Evolutionary conservation across 1,140 invertebrate species (phyloP).

Genomic region (Drosophila nebulosa): DNA sequence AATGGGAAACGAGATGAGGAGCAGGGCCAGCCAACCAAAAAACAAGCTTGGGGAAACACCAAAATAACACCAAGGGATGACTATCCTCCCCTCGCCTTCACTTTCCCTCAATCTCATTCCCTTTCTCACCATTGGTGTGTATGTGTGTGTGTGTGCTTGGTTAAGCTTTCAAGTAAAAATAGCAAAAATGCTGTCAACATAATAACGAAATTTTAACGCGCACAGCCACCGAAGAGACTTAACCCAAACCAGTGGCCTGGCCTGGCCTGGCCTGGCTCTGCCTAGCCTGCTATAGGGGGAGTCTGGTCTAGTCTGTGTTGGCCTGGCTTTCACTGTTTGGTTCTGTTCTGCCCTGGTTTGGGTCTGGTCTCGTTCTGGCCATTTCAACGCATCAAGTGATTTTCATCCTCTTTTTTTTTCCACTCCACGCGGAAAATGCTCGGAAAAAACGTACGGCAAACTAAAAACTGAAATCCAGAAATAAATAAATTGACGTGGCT

Average conservation of each 20-base stretch:
- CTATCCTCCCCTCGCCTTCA: neutral
- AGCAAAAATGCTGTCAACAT: conserved; percentile 78
- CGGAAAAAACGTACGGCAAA: conserved; percentile 62
- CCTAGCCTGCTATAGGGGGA: neutral
- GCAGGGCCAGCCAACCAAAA: conserved; percentile 69
- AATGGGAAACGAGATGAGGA: neutral
- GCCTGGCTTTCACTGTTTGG: neutral
- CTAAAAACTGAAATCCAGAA: conserved; percentile 77
- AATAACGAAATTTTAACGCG: conserved; percentile 79
- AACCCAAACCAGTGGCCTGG: conserved; percentile 4
- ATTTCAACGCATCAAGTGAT: conserved; percentile 51
- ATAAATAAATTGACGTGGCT: conserved; percentile 78
- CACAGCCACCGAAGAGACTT: conserved; percentile 49
- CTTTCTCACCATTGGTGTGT: neutral
- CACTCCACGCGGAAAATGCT: conserved; percentile 29
- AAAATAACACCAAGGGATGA: conserved; percentile 69
- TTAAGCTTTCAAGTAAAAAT: conserved; percentile 79
- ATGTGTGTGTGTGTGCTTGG: conserved; percentile 48
- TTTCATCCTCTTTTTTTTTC: conserved; percentile 20
- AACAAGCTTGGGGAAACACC: conserved; percentile 76
- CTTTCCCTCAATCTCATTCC: conserved; percentile 5
- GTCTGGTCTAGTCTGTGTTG: neutral
- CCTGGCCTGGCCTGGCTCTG: neutral
- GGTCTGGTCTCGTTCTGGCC: neutral
- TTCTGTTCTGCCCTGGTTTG: neutral